Conservation (phyloP, 2,113 vertebrate species). For the Vimba vimba region DNA sequence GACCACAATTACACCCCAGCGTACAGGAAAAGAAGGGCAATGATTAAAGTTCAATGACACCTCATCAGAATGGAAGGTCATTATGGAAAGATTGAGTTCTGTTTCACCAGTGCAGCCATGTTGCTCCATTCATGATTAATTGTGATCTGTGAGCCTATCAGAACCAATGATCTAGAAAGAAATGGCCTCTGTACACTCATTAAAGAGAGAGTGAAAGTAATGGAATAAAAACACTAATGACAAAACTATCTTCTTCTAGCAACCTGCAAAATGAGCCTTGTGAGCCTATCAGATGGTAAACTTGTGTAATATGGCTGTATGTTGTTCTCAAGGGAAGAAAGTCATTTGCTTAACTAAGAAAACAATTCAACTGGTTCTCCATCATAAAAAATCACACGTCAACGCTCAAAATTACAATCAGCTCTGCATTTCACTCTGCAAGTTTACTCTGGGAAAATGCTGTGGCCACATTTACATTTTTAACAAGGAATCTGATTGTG, state of each 20-base stretch:
- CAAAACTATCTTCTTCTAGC: conserved; percentile 45
- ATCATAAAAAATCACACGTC: not conserved
- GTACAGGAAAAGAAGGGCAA: conserved; percentile 44
- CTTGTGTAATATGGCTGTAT: conserved; percentile 39
- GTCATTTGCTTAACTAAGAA: conserved; percentile 16
- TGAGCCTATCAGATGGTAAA: conserved; percentile 31
- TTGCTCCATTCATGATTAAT: conserved; percentile 45
- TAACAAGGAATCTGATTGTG: conserved; percentile 14
- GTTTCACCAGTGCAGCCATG: conserved; percentile 24
- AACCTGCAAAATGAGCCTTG: conserved; percentile 60
- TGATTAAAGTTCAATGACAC: conserved; percentile 17
- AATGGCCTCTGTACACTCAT: conserved; percentile 64
- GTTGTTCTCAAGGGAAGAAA: not conserved
- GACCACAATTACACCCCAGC: conserved; percentile 54
- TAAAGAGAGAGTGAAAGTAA: conserved; percentile 63
- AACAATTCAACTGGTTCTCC: not conserved
- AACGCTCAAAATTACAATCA: conserved; percentile 15
- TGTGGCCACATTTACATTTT: conserved; percentile 33
- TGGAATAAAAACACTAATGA: conserved; percentile 57
- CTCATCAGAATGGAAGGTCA: not conserved
- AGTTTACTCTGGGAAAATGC: conserved; percentile 6
- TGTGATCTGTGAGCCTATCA: conserved; percentile 52
- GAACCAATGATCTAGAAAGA: conserved; percentile 60
- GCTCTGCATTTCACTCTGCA: conserved; percentile 4
- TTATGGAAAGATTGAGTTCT: conserved; percentile 40